Percentiles rank a stretch among this genome's conserved stretches.
Evolutionary conservation across 2,888 invertebrate species (phyloP).

Genomic region (Cantharis flavilabris): DNA sequence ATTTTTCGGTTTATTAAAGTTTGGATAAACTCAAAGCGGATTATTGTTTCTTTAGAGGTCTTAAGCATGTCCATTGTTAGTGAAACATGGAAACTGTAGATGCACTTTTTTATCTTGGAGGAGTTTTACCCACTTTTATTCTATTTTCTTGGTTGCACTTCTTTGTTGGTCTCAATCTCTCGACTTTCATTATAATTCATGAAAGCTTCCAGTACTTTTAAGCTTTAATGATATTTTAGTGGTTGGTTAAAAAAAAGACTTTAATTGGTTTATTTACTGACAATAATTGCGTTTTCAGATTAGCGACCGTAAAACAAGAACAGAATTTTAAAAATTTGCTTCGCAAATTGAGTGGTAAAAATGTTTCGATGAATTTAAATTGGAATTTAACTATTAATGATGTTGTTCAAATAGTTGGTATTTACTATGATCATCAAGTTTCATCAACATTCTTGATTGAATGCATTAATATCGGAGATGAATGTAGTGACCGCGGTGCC

Average conservation of each 20-base stretch:
- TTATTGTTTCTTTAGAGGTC: background rate
- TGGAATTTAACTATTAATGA: background rate
- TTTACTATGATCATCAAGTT: constrained; percentile 12
- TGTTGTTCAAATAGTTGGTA: constrained; percentile 1
- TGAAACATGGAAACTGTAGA: background rate
- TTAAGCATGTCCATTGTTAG: background rate
- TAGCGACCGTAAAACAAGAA: background rate
- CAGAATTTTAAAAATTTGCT: background rate
- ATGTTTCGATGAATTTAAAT: background rate
- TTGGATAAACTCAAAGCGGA: background rate
- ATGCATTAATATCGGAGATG: constrained; percentile 25
- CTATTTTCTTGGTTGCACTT: background rate
- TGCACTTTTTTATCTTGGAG: background rate
- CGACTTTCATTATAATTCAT: background rate
- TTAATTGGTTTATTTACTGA: background rate
- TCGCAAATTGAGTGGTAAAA: background rate
- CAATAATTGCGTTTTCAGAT: background rate
- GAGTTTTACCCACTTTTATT: background rate
- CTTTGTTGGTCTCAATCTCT: background rate
- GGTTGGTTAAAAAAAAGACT: background rate
- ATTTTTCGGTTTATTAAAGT: background rate
- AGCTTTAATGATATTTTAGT: background rate
- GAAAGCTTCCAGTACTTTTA: background rate
- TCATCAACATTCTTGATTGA: constrained; percentile 28
- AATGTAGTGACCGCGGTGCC: constrained; percentile 7